phyloP scores from a whole-genome alignment of 1,140 invertebrate genomes.

The Atta cephalotes region DNA sequence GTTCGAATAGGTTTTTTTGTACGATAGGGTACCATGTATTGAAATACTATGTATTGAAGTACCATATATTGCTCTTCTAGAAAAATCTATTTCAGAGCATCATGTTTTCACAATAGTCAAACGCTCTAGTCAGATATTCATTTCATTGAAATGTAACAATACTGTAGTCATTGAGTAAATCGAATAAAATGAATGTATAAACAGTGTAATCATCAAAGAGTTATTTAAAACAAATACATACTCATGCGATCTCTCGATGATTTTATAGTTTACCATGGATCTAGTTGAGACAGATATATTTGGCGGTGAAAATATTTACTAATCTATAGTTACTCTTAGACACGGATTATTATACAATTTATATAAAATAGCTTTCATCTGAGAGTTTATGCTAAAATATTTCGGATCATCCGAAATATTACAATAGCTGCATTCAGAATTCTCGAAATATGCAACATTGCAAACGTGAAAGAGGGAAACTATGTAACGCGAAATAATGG shows the following conservation, averaged over 20 bases:
- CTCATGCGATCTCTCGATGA: neutral
- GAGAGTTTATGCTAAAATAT: conserved; percentile 16
- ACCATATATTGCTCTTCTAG: neutral
- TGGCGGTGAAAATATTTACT: neutral
- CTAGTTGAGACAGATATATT: neutral
- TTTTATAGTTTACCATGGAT: neutral
- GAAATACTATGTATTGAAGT: neutral
- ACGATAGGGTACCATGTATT: neutral
- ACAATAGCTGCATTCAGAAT: conserved; percentile 31
- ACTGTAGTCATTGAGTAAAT: neutral
- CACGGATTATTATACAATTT: neutral
- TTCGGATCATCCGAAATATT: neutral
- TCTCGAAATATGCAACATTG: neutral
- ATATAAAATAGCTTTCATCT: neutral
- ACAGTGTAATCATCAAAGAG: neutral
- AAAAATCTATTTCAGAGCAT: conserved; percentile 20
- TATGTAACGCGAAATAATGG: conserved; percentile 27
- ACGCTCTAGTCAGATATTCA: conserved; percentile 33
- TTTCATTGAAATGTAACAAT: neutral
- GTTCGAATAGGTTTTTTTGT: conserved; percentile 25
- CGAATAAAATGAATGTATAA: conserved; percentile 6
- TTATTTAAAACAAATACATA: neutral
- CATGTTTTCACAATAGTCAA: conserved; percentile 11
- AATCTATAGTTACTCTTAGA: neutral
- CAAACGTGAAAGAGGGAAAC: neutral